phyloP scores from a whole-genome alignment of 2,888 invertebrate species.

The Achlya flavicornis region DNA sequence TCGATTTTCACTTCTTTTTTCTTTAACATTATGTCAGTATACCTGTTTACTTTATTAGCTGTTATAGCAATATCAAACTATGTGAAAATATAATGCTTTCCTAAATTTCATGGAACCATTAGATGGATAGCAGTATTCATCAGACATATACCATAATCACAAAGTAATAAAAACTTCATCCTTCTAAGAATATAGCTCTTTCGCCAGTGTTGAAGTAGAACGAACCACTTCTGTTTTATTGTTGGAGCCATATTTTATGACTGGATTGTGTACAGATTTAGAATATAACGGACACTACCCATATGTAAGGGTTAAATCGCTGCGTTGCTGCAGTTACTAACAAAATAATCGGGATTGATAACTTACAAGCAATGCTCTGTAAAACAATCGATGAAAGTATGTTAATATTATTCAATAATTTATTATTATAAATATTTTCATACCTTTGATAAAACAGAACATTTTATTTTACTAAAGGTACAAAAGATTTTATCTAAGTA shows the following conservation, averaged over 20 bases:
- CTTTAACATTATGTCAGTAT: too few relatives aligned
- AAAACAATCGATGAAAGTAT: neutral
- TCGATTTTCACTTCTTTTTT: too few relatives aligned
- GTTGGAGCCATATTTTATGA: slow-evolving; percentile 82
- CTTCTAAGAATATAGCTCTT: slow-evolving; percentile 77
- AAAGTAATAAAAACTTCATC: slow-evolving; percentile 69
- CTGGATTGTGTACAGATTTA: slow-evolving; percentile 82
- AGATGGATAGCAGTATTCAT: neutral
- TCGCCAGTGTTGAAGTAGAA: slow-evolving; percentile 72
- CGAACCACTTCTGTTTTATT: slow-evolving; percentile 82
- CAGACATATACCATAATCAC: slow-evolving; percentile 15
- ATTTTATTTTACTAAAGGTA: too few relatives aligned
- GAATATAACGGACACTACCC: slow-evolving; percentile 46
- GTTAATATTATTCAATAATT: too few relatives aligned
- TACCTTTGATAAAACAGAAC: neutral
- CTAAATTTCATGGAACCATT: slow-evolving; percentile 3
- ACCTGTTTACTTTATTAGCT: neutral
- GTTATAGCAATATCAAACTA: neutral
- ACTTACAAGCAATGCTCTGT: neutral
- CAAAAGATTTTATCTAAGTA: too few relatives aligned
- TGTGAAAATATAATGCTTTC: neutral
- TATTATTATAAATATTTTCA: neutral
- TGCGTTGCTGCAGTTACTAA: slow-evolving; percentile 8
- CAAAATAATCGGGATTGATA: slow-evolving; percentile 1
- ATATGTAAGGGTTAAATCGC: slow-evolving; percentile 21